phyloP scores from a whole-genome alignment of 2,888 invertebrate genomes.

The Chalcosyrphus nemorum region DNA sequence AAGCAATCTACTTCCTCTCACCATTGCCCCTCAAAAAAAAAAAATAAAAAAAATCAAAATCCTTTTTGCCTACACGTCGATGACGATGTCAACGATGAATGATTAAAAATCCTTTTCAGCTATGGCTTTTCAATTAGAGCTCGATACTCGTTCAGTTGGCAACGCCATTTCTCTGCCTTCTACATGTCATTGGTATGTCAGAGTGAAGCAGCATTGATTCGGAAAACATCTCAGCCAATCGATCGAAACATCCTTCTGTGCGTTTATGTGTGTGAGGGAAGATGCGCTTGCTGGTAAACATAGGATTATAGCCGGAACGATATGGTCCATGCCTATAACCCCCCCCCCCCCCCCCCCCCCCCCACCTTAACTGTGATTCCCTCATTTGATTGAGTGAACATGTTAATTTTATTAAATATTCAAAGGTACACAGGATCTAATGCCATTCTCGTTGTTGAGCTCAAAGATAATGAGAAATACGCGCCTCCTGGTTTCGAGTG shows the following conservation, averaged over 20 bases:
- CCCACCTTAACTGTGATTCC: not conserved
- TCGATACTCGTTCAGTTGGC: not conserved
- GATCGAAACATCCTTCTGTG: slow-evolving; percentile 14
- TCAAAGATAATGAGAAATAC: slow-evolving; percentile 21
- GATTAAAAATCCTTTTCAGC: slow-evolving; percentile 37
- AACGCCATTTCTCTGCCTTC: not conserved
- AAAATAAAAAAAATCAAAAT: too few relatives aligned
- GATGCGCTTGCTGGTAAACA: not conserved
- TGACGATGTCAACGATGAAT: slow-evolving; percentile 23
- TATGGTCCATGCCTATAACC: too few relatives aligned
- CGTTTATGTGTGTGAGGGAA: not conserved
- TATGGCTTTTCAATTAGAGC: slow-evolving; percentile 27
- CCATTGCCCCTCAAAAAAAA: too few relatives aligned
- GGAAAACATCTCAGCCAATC: slow-evolving; percentile 38
- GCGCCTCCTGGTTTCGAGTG: not conserved
- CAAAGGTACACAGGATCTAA: slow-evolving; percentile 40
- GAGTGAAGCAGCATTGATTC: slow-evolving; percentile 1
- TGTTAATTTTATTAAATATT: slow-evolving; percentile 60
- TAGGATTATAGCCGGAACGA: slow-evolving; percentile 6
- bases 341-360: too few relatives aligned
- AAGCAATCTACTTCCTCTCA: not conserved
- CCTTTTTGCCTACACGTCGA: not conserved
- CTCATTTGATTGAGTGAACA: slow-evolving; percentile 41
- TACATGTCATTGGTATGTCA: slow-evolving; percentile 4
- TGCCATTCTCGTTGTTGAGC: slow-evolving; percentile 11